Base-by-base conservation (phyloP, 2,797 vertebrate genomes). In the Oophaga sylvatica region DNA sequence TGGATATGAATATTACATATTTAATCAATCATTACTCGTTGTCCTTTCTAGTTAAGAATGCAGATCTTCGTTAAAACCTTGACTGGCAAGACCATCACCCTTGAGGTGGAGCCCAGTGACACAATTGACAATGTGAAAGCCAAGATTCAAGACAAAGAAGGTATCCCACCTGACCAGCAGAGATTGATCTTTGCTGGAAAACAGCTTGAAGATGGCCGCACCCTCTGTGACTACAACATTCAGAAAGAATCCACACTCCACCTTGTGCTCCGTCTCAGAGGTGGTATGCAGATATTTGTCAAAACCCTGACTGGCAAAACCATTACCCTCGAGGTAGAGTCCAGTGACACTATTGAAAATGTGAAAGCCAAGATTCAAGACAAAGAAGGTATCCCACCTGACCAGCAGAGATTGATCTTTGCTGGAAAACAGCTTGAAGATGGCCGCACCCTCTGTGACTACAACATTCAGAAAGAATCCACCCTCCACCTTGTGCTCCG, bases 151-250 rank as follows among this genome's bases (percentile, higher is more conserved):
- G 91, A 93, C 0, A 93, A 93, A 15, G 90, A 91, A 10, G 87
- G 92, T 85, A 95, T 95, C 35, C 94, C 94, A 76, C 94, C 95
- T 0, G 94, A 95, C 31, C 94, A 95, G 90, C 95, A 95, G 92
- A 93, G 94, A 17, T 60, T 83, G 53, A 83, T 83, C 53, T 91
- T 48, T 0, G 93, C 93, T 0, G 93, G 93, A 0, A 97, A 81
- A n/a, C 79, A 87, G 59, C 41, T 87, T 0, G 80, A 87, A 67
- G 86, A 87, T 87, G 86, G 79, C 0, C 86, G 86, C 12, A 87
- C 68, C 7, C 80, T 87, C 0, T 22, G 13, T 22, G 86, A 87
- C 45, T 87, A 87, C 45, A 87, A 87, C 20, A 87, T 87, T 22
- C 79, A 87, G 45, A 82, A 87, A 67, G 79, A 82, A 87, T 87